phyloP scores from a whole-genome alignment of 2,888 invertebrate genomes.

The Liodrosophila aerea region DNA sequence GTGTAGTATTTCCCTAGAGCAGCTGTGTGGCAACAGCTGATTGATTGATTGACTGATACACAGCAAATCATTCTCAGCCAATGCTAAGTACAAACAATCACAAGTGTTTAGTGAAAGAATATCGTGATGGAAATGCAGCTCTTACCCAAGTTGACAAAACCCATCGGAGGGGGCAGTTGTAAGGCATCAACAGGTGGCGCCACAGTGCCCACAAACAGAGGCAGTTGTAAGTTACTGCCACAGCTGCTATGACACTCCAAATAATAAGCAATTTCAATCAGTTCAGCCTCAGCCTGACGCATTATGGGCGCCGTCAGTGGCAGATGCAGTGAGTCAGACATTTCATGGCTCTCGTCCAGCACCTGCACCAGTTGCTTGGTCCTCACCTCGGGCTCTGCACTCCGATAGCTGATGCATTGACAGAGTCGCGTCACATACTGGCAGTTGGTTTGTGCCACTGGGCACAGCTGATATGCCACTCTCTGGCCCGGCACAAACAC shows the following conservation, averaged over 20 bases:
- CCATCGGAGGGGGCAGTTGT: constrained; percentile 9
- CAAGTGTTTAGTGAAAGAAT: neutral
- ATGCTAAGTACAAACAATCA: constrained; percentile 21
- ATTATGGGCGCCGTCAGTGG: constrained; percentile 59
- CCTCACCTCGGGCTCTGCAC: constrained; percentile 37
- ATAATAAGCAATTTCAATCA: constrained; percentile 46
- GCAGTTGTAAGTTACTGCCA: constrained; percentile 26
- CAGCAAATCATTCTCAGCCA: constrained; percentile 36
- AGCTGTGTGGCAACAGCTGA: constrained; percentile 42
- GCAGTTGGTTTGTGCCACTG: neutral
- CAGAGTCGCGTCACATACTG: constrained; percentile 45
- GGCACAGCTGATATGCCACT: constrained; percentile 41
- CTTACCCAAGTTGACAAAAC: constrained; percentile 58
- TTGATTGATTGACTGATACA: constrained; percentile 28
- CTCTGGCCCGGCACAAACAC: constrained; percentile 67
- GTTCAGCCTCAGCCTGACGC: constrained; percentile 24
- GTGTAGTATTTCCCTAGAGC: constrained; percentile 34
- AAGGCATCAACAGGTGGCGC: constrained; percentile 47
- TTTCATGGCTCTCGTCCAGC: constrained; percentile 33
- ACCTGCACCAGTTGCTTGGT: constrained; percentile 39
- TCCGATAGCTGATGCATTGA: constrained; percentile 45
- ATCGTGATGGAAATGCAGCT: too few species aligned
- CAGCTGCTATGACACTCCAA: constrained; percentile 36
- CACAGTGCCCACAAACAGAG: constrained; percentile 52
- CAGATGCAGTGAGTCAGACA: constrained; percentile 40